phyloP scores from a whole-genome alignment of 2,113 vertebrate species.

The Corapipo altera region DNA sequence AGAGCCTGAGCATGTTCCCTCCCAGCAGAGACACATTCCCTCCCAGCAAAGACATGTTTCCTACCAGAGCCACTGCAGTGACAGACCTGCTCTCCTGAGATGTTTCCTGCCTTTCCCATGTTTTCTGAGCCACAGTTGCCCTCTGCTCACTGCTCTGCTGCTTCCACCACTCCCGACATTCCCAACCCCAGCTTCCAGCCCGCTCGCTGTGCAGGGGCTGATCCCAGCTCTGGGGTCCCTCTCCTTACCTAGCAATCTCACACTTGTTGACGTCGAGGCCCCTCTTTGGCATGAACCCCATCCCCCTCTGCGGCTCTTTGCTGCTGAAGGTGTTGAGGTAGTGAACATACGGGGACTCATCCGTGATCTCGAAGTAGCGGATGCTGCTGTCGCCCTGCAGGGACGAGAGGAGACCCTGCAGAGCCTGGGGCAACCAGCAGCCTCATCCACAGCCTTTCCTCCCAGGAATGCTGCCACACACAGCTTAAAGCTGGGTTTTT shows the following conservation, averaged over 20 bases:
- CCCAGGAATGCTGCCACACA: neutral
- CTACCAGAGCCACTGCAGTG: neutral
- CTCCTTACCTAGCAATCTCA: conserved; percentile 91
- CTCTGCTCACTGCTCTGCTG: neutral
- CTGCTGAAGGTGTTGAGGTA: conserved; percentile 93
- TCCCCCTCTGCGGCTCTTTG: conserved; percentile 98
- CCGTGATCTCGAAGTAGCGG: conserved; percentile 98
- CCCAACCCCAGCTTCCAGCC: neutral
- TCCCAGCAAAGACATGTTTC: neutral
- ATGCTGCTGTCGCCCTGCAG: conserved; percentile 96
- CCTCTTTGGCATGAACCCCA: conserved; percentile 98
- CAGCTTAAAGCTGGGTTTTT: neutral
- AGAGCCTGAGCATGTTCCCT: neutral
- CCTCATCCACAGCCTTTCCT: neutral
- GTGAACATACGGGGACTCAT: conserved; percentile 93
- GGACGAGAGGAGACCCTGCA: neutral
- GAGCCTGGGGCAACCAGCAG: neutral
- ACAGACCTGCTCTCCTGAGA: neutral
- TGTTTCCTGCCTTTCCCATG: neutral
- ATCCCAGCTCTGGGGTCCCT: neutral
- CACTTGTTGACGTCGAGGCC: conserved; percentile 98
- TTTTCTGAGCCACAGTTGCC: neutral
- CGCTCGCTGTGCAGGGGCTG: neutral
- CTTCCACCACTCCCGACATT: neutral
- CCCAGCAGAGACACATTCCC: neutral